Percentiles rank a stretch among this genome's conserved stretches.
Conservation (phyloP, 1,140 invertebrate species). For the Orussus abietinus region DNA sequence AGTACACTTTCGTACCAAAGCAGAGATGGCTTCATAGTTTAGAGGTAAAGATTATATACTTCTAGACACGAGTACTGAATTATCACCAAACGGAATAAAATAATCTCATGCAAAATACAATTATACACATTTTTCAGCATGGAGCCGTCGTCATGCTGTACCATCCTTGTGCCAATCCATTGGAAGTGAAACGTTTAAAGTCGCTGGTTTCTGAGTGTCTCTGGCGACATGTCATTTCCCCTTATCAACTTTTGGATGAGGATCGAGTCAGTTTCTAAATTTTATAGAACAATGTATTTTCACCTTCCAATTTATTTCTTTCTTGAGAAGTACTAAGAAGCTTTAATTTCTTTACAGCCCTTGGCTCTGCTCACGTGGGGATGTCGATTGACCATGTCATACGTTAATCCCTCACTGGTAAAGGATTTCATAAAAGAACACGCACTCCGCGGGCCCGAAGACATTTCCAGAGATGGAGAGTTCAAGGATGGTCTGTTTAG, state of each 20-base stretch:
- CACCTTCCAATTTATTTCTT: constrained; percentile 9
- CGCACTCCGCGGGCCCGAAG: constrained; percentile 65
- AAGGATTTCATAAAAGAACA: constrained; percentile 63
- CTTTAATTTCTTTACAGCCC: constrained; percentile 57
- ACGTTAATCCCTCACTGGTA: constrained; percentile 58
- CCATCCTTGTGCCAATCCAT: constrained; percentile 77
- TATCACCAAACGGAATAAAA: constrained; percentile 5
- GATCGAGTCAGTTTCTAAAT: constrained; percentile 57
- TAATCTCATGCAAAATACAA: not conserved
- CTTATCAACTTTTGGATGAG: constrained; percentile 60
- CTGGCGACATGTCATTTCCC: constrained; percentile 76
- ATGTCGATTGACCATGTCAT: constrained; percentile 67
- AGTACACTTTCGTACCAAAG: constrained; percentile 75
- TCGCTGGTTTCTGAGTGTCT: constrained; percentile 67
- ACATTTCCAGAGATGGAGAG: constrained; percentile 59
- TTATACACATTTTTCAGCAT: constrained; percentile 56
- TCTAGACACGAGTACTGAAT: no score
- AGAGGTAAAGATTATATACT: constrained; percentile 60
- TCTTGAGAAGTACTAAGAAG: constrained; percentile 3
- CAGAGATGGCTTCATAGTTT: constrained; percentile 84
- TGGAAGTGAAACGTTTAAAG: constrained; percentile 63
- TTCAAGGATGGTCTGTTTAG: constrained; percentile 57
- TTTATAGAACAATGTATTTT: constrained; percentile 4
- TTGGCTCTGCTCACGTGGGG: constrained; percentile 77
- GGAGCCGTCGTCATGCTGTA: constrained; percentile 82